These are phyloP conservation scores for Heterocephalus glaber DNA, from an alignment of 2,113 vertebrate species.

Conservation along the genomic window DNA sequence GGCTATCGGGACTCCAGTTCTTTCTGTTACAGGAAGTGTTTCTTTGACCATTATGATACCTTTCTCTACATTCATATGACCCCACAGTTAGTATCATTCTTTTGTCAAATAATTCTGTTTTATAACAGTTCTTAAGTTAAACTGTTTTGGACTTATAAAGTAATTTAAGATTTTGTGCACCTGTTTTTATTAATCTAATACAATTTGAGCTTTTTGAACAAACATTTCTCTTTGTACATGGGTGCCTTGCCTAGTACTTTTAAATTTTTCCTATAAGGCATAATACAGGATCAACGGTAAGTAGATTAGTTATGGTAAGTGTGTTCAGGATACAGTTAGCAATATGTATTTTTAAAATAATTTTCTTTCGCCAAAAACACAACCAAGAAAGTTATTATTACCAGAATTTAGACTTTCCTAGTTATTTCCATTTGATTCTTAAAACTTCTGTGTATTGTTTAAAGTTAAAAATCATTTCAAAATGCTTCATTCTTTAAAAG, in stretches of 20 bases:
- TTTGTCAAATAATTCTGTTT: slow-evolving; percentile 35
- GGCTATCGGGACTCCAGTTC: neutral
- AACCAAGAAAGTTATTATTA: slow-evolving; percentile 2
- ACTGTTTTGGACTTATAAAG: neutral
- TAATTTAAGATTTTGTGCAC: neutral
- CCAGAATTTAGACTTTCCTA: neutral
- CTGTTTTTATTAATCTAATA: slow-evolving; percentile 39
- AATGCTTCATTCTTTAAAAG: slow-evolving; percentile 23
- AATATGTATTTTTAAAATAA: neutral
- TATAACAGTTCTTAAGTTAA: neutral
- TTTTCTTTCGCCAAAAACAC: neutral
- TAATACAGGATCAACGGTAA: neutral
- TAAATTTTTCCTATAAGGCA: neutral
- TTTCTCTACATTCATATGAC: neutral
- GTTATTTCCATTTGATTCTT: slow-evolving; percentile 40
- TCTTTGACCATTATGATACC: neutral
- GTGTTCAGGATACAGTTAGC: slow-evolving; percentile 2
- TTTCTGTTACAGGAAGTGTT: neutral
- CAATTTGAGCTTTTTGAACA: neutral
- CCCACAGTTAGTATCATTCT: neutral
- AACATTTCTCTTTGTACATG: neutral
- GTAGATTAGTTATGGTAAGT: neutral
- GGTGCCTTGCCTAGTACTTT: neutral
- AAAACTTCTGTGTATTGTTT: neutral
- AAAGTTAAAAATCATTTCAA: slow-evolving; percentile 31